Evolutionary conservation across 2,888 invertebrate genomes (phyloP).

Genomic region (Microdon myrmicae): DNA sequence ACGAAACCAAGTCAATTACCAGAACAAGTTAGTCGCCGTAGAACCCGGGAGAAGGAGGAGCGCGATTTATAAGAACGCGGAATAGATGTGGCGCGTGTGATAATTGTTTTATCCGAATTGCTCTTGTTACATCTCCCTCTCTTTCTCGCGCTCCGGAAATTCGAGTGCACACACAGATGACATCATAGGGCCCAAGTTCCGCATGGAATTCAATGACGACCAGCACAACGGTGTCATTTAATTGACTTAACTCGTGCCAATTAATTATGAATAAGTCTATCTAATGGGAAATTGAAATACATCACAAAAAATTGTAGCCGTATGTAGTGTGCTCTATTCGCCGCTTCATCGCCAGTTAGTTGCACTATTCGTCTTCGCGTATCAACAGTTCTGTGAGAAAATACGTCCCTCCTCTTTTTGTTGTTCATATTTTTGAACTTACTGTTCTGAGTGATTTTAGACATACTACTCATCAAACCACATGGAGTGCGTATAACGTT

Average conservation of each 20-base stretch:
- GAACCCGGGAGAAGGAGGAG: background rate
- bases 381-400: conserved; percentile 3
- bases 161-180: too few relatives aligned
- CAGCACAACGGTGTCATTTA: conserved; percentile 32
- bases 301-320: conserved; percentile 20
- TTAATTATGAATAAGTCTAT: conserved; percentile 44
- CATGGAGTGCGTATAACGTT: too few relatives aligned
- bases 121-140: too few relatives aligned
- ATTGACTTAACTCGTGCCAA: conserved; percentile 48
- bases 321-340: conserved; percentile 18
- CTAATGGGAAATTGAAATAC: conserved; percentile 39
- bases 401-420: too few relatives aligned
- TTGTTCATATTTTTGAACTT: too few relatives aligned
- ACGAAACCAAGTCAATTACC: conserved; percentile 15
- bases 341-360: too few relatives aligned
- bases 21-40: conserved; percentile 2
- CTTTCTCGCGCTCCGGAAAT: conserved; percentile 47
- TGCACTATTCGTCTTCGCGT: conserved; percentile 26
- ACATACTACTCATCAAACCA: too few relatives aligned
- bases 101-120: conserved; percentile 26
- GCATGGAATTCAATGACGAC: too few relatives aligned
- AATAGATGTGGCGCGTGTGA: conserved; percentile 11
- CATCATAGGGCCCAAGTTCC: too few relatives aligned
- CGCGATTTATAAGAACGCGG: conserved; percentile 1
- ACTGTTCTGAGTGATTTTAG: too few relatives aligned